These are phyloP conservation scores for Irena cyanogastra DNA, from an alignment of 2,113 vertebrate genomes.

Conservation along the genomic window DNA sequence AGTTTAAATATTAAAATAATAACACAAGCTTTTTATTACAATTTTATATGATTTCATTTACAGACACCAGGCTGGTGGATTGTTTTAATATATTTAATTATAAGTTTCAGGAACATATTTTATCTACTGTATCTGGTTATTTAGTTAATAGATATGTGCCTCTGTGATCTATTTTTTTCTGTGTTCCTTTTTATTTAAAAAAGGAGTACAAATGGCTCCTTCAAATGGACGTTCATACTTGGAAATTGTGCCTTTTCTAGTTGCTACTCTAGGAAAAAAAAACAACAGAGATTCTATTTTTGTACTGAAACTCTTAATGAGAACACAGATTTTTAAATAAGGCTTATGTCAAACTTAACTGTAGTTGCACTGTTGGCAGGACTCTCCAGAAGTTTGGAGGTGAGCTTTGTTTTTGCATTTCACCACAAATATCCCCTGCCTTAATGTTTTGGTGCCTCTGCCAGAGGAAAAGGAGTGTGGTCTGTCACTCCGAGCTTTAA, in stretches of 20 bases:
- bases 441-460: constrained; percentile 52
- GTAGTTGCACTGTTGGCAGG: constrained; percentile 64
- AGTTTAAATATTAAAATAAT: constrained; percentile 56
- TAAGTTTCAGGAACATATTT: constrained; percentile 75
- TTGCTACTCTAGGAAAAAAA: constrained; percentile 69
- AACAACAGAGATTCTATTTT: constrained; percentile 80
- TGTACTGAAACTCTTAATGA: constrained; percentile 75
- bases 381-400: constrained; percentile 44
- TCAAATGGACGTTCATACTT: constrained; percentile 68
- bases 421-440: constrained; percentile 1
- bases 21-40: constrained; percentile 60
- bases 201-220: constrained; percentile 45
- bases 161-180: constrained; percentile 46
- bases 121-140: constrained; percentile 74
- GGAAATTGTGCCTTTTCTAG: constrained; percentile 80
- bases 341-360: constrained; percentile 59
- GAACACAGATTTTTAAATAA: constrained; percentile 71
- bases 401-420: constrained; percentile 12
- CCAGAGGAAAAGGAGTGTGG: constrained; percentile 27
- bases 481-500: constrained; percentile 56
- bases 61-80: constrained; percentile 63
- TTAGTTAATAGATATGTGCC: constrained; percentile 55
- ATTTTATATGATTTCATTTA: constrained; percentile 63
- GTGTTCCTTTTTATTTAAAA: constrained; percentile 43
- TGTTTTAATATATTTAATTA: constrained; percentile 73